These are phyloP conservation scores for Semicossyphus pulcher DNA, from an alignment of 2,113 vertebrate genomes.

Conservation along the genomic window DNA sequence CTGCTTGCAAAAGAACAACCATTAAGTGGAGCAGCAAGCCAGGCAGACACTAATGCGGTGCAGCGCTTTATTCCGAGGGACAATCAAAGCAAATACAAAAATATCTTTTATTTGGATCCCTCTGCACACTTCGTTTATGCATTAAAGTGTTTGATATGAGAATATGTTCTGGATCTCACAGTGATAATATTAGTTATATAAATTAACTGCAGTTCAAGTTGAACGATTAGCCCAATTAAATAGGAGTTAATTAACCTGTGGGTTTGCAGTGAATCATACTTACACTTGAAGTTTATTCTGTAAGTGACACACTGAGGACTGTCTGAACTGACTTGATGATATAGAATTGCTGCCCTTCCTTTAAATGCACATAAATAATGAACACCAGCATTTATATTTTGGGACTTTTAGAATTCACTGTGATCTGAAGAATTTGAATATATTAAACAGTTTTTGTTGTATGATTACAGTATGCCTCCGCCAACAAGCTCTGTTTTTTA, in stretches of 20 bases:
- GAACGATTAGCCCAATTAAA: conserved; percentile 22
- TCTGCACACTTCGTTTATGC: background rate
- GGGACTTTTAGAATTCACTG: too few species aligned
- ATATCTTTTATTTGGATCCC: background rate
- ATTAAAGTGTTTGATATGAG: conserved; percentile 1
- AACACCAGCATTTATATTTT: too few species aligned
- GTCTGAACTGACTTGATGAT: too few species aligned
- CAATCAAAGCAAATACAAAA: conserved; percentile 35
- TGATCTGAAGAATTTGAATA: too few species aligned
- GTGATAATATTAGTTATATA: background rate
- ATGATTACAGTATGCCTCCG: too few species aligned
- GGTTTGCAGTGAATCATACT: background rate
- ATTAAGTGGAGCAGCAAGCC: conserved; percentile 30
- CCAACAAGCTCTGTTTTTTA: too few species aligned
- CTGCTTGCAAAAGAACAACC: conserved; percentile 32
- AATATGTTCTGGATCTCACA: conserved; percentile 4
- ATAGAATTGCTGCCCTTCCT: too few species aligned
- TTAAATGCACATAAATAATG: conserved; percentile 5
- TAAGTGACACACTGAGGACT: conserved; percentile 1
- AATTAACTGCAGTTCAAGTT: background rate
- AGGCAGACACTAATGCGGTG: background rate
- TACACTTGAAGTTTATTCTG: background rate
- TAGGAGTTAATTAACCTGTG: background rate
- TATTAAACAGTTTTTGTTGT: too few species aligned
- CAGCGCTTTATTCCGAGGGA: conserved; percentile 18